phyloP scores from a whole-genome alignment of 2,888 invertebrate species.

The Epiblema foenella region DNA sequence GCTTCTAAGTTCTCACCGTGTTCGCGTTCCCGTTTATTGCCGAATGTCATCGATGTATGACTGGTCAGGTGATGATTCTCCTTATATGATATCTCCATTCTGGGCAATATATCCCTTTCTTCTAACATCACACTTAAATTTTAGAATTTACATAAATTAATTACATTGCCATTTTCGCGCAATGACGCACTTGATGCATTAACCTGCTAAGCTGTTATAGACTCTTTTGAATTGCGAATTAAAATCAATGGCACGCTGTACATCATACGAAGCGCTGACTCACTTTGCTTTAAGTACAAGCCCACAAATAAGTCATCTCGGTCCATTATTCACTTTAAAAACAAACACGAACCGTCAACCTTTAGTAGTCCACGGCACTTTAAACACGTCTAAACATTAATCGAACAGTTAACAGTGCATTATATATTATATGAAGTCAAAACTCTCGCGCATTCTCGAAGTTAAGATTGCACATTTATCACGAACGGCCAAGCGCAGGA shows the following conservation, averaged over 20 bases:
- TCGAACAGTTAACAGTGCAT: conserved; percentile 70
- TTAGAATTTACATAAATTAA: background rate
- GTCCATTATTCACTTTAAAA: conserved; percentile 41
- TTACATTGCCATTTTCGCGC: background rate
- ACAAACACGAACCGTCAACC: conserved; percentile 35
- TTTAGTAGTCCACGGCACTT: conserved; percentile 37
- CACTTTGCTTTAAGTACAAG: conserved; percentile 24
- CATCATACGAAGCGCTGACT: conserved; percentile 34
- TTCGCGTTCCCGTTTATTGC: background rate
- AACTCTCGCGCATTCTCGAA: conserved; percentile 81
- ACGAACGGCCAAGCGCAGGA: conserved; percentile 76
- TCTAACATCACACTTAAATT: background rate
- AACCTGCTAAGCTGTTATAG: background rate
- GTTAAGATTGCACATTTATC: conserved; percentile 85
- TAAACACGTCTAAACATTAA: conserved; percentile 56
- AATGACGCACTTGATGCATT: background rate
- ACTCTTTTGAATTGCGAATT: conserved; percentile 12
- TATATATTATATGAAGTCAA: conserved; percentile 80
- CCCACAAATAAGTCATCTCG: conserved; percentile 41
- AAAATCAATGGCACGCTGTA: conserved; percentile 8
- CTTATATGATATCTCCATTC: background rate
- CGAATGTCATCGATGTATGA: background rate
- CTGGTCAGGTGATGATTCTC: too few relatives aligned
- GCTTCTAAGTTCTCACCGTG: too few relatives aligned
- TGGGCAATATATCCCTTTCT: background rate